Evolutionary conservation across 2,888 invertebrate species (phyloP).

Genomic region (Lepidocyrtinus sp.): DNA sequence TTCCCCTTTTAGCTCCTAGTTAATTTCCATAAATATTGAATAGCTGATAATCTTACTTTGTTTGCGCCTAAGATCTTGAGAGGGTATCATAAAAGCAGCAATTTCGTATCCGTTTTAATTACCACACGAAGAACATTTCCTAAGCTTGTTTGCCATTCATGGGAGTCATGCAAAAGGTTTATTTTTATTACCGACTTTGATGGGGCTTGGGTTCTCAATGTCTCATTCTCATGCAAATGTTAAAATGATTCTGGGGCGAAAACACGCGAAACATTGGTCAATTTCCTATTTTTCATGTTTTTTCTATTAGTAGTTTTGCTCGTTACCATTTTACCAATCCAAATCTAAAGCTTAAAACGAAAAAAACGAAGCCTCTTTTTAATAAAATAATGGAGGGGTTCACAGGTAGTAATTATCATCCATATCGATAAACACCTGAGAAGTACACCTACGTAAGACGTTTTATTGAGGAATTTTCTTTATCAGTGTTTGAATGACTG

Average conservation of each 20-base stretch:
- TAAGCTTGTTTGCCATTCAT: too few species aligned
- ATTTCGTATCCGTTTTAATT: constrained; percentile 14
- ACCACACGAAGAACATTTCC: constrained; percentile 1
- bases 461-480: constrained; percentile 11
- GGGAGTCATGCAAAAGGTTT: too few species aligned
- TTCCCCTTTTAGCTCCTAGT: not conserved
- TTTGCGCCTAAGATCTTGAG: not conserved
- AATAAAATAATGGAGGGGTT: constrained; percentile 52
- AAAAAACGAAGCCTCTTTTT: constrained; percentile 15
- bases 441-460: not conserved
- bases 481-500: constrained; percentile 38
- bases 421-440: not conserved
- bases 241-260: too few species aligned
- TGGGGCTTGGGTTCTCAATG: too few species aligned
- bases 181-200: too few species aligned
- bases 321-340: not conserved
- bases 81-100: constrained; percentile 12
- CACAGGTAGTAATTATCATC: constrained; percentile 32
- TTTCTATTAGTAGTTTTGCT: constrained; percentile 26
- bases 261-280: constrained; percentile 54
- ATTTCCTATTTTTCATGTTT: constrained; percentile 35
- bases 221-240: too few species aligned
- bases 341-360: not conserved
- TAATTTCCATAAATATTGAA: constrained; percentile 17
- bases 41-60: not conserved